These are phyloP conservation scores for Drosophila anceps DNA, from an alignment of 2,888 invertebrate species.

Conservation along the genomic window DNA sequence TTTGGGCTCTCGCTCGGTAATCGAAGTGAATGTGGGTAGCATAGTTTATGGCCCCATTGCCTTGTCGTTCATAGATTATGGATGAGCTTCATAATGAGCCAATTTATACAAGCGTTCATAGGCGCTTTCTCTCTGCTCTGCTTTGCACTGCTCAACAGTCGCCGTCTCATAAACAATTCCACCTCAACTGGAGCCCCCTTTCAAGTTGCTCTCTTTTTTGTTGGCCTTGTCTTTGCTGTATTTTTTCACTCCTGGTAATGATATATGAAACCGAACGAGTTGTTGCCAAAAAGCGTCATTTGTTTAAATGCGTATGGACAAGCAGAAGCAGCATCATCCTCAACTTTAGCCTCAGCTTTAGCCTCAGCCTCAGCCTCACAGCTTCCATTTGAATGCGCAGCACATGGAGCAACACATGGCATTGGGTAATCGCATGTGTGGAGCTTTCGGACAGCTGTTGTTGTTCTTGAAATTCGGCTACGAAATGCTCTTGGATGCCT, in stretches of 20 bases:
- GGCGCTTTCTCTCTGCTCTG: conserved; percentile 30
- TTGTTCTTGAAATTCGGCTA: conserved; percentile 44
- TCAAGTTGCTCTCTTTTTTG: conserved; percentile 10
- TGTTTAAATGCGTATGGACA: conserved; percentile 67
- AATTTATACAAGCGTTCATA: conserved; percentile 78
- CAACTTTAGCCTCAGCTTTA: conserved; percentile 14
- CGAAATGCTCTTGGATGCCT: conserved; percentile 11
- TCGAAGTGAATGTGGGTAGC: conserved; percentile 68
- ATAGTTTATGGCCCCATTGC: conserved; percentile 70
- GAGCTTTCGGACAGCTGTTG: conserved; percentile 50
- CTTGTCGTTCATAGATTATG: conserved; percentile 79
- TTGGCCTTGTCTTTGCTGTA: conserved; percentile 5
- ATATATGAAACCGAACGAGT: conserved; percentile 76
- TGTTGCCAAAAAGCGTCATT: conserved; percentile 72
- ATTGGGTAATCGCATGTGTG: conserved; percentile 54
- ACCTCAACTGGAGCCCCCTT: conserved; percentile 40
- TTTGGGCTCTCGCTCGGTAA: conserved; percentile 52
- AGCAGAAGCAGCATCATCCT: conserved; percentile 25
- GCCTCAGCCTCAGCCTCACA: conserved; percentile 51
- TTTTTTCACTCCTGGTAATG: conserved; percentile 53
- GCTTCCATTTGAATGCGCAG: conserved; percentile 79
- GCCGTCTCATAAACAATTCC: conserved; percentile 67
- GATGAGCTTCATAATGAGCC: conserved; percentile 81
- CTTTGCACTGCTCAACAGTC: conserved; percentile 10
- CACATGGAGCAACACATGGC: conserved; percentile 69